Percentiles rank a stretch among this genome's conserved stretches.
These are phyloP conservation scores for Lota lota DNA, from an alignment of 2,113 vertebrate species.

Conservation along the genomic window DNA sequence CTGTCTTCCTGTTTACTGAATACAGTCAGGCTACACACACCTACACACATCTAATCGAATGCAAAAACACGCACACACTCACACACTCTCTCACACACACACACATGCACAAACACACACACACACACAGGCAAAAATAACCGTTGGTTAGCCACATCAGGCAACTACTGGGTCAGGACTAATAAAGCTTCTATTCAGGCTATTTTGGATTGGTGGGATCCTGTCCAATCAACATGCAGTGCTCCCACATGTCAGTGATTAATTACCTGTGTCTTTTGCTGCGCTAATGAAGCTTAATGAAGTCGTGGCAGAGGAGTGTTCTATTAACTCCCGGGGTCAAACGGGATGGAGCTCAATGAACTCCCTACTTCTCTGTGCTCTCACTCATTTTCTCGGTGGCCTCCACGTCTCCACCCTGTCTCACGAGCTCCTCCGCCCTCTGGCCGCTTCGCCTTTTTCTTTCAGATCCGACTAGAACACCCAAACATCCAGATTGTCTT, in stretches of 20 bases:
- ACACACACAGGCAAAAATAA: slow-evolving; percentile 6
- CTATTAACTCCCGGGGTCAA: slow-evolving; percentile 56
- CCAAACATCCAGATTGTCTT: no score
- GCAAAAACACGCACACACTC: no score
- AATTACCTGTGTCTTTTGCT: slow-evolving; percentile 62
- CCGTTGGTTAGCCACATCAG: slow-evolving; percentile 21
- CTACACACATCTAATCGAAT: no score
- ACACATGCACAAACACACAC: neutral
- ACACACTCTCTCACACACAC: neutral
- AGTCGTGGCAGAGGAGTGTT: slow-evolving; percentile 57
- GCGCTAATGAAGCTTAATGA: slow-evolving; percentile 65
- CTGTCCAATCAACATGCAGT: slow-evolving; percentile 42
- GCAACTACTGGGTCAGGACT: slow-evolving; percentile 31
- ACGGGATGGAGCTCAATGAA: slow-evolving; percentile 50
- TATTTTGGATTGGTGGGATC: slow-evolving; percentile 38
- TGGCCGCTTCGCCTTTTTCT: neutral
- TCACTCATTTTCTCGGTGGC: slow-evolving; percentile 8
- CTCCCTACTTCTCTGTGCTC: slow-evolving; percentile 21
- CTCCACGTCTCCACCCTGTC: slow-evolving; percentile 11
- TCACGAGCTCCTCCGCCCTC: no score
- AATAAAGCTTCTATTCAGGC: slow-evolving; percentile 36
- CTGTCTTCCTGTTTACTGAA: no score
- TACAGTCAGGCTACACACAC: no score
- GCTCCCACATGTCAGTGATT: slow-evolving; percentile 67
- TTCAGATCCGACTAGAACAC: neutral